A percentile compares a stretch with the other conserved stretches of the same genome.
Conservation (phyloP, 2,888 invertebrate species). For the Mellilla xanthometata region DNA sequence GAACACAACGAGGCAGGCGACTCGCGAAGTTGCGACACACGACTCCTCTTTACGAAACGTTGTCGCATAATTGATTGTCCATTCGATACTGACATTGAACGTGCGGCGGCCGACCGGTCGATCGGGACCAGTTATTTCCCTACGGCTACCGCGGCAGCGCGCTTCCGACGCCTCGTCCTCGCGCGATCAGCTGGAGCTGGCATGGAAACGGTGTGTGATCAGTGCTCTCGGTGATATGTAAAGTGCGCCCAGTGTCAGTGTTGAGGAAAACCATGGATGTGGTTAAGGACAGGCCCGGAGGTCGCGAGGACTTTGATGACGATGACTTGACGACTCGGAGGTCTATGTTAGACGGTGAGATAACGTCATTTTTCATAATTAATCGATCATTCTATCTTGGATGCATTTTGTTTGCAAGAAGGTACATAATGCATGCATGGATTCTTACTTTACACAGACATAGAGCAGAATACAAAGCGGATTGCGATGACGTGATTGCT, state of each 20-base stretch:
- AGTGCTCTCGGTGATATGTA: slow-evolving; percentile 51
- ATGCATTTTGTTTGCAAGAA: too few species aligned
- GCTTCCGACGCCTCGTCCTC: slow-evolving; percentile 37
- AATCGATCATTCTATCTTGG: background rate
- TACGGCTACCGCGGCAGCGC: slow-evolving; percentile 62
- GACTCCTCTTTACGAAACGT: slow-evolving; percentile 64
- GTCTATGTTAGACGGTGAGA: slow-evolving; percentile 78
- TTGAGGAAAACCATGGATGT: slow-evolving; percentile 61
- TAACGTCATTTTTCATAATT: background rate
- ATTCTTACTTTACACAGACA: background rate
- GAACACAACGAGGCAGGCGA: slow-evolving; percentile 41
- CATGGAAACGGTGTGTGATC: slow-evolving; percentile 43
- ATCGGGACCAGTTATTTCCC: slow-evolving; percentile 71
- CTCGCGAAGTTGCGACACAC: slow-evolving; percentile 60
- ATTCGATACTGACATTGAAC: slow-evolving; percentile 79
- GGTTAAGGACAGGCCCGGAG: slow-evolving; percentile 55
- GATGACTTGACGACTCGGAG: slow-evolving; percentile 59
- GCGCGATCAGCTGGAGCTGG: slow-evolving; percentile 49
- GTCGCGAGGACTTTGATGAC: slow-evolving; percentile 63
- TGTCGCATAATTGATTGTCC: slow-evolving; percentile 79
- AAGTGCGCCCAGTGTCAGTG: slow-evolving; percentile 45
- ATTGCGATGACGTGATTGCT: slow-evolving; percentile 34
- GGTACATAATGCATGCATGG: too few species aligned
- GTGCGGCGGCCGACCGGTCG: slow-evolving; percentile 60
- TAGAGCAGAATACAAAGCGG: slow-evolving; percentile 25